Evolutionary conservation across 2,797 vertebrate genomes (phyloP).

Genomic region (Chaunax sp.): DNA sequence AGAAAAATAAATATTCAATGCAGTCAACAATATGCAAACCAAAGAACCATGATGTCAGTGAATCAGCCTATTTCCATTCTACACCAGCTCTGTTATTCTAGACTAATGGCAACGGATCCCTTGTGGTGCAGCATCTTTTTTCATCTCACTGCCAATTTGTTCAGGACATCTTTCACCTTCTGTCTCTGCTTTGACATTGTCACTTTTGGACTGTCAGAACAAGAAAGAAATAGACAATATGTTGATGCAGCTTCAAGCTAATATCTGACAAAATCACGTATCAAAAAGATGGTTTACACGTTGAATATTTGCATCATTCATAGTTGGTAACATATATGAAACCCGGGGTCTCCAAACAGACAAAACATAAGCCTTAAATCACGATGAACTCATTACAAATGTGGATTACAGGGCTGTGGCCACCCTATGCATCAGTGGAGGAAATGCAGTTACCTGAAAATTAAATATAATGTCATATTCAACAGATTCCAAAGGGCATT

Average conservation of each 20-base stretch:
- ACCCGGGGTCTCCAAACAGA: not conserved
- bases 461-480: conserved; percentile 53
- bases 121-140: conserved; percentile 73
- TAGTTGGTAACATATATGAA: conserved; percentile 1
- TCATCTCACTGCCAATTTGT: conserved; percentile 74
- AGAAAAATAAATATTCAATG: conserved; percentile 35
- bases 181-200: conserved; percentile 69
- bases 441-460: conserved; percentile 45
- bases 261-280: not conserved
- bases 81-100: conserved; percentile 64
- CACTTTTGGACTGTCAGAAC: conserved; percentile 56
- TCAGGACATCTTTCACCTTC: conserved; percentile 73
- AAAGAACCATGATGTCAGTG: conserved; percentile 50
- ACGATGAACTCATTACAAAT: conserved; percentile 45
- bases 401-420: conserved; percentile 31
- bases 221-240: conserved; percentile 57
- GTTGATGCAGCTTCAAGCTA: conserved; percentile 23
- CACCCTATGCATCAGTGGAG: conserved; percentile 35
- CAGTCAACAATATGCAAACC: conserved; percentile 36
- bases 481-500: conserved; percentile 63
- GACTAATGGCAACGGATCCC: conserved; percentile 73
- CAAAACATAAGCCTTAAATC: conserved; percentile 38
- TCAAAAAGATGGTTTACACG: conserved; percentile 30
- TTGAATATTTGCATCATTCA: not conserved
- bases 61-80: conserved; percentile 77